Evolutionary conservation across 2,113 vertebrate genomes (phyloP).

Genomic region (rabbit (Oryctolagus cuniculus)): DNA sequence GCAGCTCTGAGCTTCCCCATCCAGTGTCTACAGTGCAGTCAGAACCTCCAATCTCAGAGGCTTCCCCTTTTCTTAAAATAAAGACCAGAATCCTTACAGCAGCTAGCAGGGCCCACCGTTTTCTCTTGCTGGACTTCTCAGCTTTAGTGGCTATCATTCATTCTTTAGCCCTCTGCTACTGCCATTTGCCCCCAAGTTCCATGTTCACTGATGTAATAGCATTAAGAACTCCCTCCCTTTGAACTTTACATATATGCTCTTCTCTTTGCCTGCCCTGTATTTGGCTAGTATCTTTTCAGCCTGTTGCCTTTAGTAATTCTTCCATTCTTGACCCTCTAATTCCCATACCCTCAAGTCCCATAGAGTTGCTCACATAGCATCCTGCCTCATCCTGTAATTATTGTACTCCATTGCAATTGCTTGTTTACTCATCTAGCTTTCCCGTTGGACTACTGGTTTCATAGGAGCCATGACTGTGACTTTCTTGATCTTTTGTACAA

Average conservation of each 20-base stretch:
- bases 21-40: neutral
- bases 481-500: neutral
- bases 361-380: neutral
- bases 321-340: neutral
- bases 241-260: neutral
- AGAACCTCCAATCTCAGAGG: neutral
- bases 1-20: neutral
- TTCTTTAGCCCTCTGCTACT: neutral
- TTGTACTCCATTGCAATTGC: neutral
- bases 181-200: neutral
- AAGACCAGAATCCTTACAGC: neutral
- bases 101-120: neutral
- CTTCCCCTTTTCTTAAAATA: neutral
- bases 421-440: neutral
- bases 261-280: neutral
- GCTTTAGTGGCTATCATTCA: neutral
- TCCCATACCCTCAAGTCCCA: neutral
- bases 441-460: neutral
- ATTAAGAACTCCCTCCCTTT: neutral
- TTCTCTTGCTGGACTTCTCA: neutral
- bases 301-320: neutral
- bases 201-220: neutral
- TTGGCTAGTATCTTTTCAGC: neutral
- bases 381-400: neutral
- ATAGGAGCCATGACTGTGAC: neutral